phyloP scores from a whole-genome alignment of 2,113 vertebrate species.

The Propithecus coquereli region DNA sequence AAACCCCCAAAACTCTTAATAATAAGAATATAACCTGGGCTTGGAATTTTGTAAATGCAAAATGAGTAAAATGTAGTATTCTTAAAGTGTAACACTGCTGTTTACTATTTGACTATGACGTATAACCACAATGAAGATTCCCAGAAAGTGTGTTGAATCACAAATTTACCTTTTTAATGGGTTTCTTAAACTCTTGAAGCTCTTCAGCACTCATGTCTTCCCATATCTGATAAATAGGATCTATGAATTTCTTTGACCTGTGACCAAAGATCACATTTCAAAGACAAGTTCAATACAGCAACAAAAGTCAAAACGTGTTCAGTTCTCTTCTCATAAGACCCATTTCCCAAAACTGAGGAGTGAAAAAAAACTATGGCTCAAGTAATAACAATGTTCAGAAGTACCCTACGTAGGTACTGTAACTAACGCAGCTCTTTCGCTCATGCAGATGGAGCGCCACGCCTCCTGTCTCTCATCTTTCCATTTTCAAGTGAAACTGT shows the following conservation, averaged over 20 bases:
- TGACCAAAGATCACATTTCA: slow-evolving; percentile 30
- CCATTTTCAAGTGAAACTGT: not conserved
- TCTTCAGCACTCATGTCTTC: slow-evolving; percentile 89
- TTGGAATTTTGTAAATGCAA: not conserved
- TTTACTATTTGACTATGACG: not conserved
- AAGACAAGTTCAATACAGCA: not conserved
- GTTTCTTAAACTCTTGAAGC: slow-evolving; percentile 77
- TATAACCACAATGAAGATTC: not conserved
- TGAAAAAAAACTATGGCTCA: not conserved
- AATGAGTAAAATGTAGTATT: not conserved
- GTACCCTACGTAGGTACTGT: not conserved
- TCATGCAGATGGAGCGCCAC: not conserved
- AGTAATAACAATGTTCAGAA: not conserved
- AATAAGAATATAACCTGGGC: not conserved
- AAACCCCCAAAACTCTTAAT: not conserved
- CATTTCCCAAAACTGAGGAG: not conserved
- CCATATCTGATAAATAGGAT: slow-evolving; percentile 93
- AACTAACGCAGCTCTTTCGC: not conserved
- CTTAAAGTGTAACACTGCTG: not conserved
- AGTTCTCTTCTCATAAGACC: not conserved
- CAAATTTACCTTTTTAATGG: slow-evolving; percentile 81
- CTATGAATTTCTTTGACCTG: slow-evolving; percentile 91
- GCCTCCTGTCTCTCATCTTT: not conserved
- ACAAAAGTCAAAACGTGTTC: not conserved
- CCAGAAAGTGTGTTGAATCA: not conserved